phyloP scores from a whole-genome alignment of 2,113 vertebrate species.

The Dicrurus megarhynchus region DNA sequence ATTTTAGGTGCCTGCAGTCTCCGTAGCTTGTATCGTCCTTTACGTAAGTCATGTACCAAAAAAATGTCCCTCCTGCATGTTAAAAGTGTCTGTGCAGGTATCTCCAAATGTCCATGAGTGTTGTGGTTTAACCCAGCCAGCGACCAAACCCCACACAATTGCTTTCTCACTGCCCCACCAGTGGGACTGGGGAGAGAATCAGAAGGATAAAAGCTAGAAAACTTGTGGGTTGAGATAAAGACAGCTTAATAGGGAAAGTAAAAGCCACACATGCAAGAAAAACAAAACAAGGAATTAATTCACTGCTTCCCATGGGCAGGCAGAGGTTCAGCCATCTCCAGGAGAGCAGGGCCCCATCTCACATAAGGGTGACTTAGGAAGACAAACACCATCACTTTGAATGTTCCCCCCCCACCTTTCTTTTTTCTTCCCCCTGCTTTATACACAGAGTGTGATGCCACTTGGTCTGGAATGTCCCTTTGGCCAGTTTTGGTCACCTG shows the following conservation, averaged over 20 bases:
- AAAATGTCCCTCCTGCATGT: neutral
- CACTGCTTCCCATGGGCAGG: neutral
- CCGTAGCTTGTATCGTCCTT: accelerated
- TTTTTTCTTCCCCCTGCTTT: neutral
- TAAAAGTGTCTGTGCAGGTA: neutral
- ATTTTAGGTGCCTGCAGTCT: neutral
- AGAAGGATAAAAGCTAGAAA: neutral
- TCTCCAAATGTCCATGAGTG: neutral
- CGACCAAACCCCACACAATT: accelerated
- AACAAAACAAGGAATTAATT: neutral
- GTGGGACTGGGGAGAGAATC: neutral
- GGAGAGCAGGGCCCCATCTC: neutral
- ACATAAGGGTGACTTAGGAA: neutral
- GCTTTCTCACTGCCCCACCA: neutral
- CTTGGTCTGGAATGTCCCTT: neutral
- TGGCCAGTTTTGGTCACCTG: neutral
- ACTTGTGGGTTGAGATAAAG: accelerated
- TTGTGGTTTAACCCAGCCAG: neutral
- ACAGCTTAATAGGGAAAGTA: neutral
- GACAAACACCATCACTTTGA: accelerated
- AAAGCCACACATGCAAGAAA: neutral
- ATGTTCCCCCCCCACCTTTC: neutral
- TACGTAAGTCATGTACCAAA: neutral
- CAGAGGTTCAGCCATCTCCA: neutral
- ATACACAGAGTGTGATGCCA: too few species aligned